Conservation (phyloP, 2,113 vertebrate species). For the Dolichotis patagonum region DNA sequence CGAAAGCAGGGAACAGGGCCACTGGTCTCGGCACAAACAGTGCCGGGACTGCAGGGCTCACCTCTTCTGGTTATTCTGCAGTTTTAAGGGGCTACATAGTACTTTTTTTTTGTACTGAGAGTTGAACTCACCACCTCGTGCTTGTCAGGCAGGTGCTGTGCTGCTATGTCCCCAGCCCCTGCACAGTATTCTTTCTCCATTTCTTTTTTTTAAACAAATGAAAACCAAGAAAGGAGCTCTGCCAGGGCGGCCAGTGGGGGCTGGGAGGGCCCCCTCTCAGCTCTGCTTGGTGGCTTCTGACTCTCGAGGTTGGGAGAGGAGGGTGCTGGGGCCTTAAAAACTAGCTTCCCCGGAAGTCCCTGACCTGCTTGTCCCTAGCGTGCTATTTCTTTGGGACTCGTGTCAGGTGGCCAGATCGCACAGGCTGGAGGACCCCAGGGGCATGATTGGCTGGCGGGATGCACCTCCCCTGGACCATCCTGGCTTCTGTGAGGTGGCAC, state of each 20-base stretch:
- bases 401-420: accelerated
- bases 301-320: not conserved
- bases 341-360: not conserved
- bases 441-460: accelerated
- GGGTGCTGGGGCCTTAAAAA: not conserved
- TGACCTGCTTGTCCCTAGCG: accelerated
- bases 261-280: accelerated
- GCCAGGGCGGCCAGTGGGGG: not conserved
- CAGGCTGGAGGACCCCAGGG: not conserved
- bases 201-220: not conserved
- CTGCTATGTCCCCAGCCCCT: too few relatives aligned
- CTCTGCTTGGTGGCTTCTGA: not conserved
- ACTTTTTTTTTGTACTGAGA: too few relatives aligned
- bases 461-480: accelerated
- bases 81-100: not conserved
- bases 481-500: accelerated
- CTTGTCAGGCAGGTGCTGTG: too few relatives aligned
- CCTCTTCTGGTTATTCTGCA: not conserved
- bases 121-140: too few relatives aligned
- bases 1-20: accelerated
- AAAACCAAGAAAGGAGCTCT: not conserved
- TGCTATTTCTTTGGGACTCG: not conserved
- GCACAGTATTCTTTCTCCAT: too few relatives aligned
- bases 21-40: accelerated
- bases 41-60: accelerated